Conservation (phyloP, 2,113 vertebrate species). For the Cichladusa arquata region DNA sequence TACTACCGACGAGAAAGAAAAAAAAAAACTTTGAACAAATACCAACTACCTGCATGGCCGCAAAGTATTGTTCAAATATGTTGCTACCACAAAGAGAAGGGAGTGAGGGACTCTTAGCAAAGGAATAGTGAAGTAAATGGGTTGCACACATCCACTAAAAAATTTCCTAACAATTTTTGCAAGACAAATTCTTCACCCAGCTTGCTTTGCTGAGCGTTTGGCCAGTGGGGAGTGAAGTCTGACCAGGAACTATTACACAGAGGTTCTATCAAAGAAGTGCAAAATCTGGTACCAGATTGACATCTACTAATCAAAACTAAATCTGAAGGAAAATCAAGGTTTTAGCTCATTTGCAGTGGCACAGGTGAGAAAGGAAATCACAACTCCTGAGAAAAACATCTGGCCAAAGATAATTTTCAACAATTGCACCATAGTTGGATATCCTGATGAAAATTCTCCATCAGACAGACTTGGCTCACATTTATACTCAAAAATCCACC, state of each 20-base stretch:
- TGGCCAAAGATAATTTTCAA: neutral
- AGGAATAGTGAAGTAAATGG: neutral
- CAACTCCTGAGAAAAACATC: neutral
- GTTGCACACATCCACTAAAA: neutral
- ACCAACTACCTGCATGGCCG: neutral
- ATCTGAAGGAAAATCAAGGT: neutral
- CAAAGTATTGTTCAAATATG: neutral
- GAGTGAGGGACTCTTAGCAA: neutral
- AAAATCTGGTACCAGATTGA: neutral
- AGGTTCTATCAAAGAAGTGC: neutral
- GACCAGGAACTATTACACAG: neutral
- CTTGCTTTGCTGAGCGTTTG: neutral
- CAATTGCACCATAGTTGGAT: neutral
- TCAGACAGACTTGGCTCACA: neutral
- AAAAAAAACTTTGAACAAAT: neutral
- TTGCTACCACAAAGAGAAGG: neutral
- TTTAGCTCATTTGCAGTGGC: neutral
- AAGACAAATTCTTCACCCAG: neutral
- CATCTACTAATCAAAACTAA: neutral
- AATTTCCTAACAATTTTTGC: neutral
- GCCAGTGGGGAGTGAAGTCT: fast-evolving
- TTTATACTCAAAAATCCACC: neutral
- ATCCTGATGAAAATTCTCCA: neutral
- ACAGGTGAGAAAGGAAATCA: neutral
- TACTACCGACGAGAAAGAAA: neutral